Conservation (phyloP, 1,140 invertebrate genomes). For the Papilio machaon region DNA sequence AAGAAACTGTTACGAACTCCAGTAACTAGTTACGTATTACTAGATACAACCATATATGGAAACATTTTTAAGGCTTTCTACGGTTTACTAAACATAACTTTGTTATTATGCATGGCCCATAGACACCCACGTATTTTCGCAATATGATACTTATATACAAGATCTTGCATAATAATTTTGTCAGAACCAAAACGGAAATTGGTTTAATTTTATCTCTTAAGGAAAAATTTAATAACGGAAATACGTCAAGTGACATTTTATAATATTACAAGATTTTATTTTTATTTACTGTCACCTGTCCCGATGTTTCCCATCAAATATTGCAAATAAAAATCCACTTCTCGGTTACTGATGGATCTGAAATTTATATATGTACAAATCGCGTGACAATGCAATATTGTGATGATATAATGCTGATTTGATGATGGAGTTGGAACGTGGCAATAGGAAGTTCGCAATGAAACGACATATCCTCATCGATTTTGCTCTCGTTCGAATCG, state of each 20-base stretch:
- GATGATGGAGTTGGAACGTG: too few species aligned
- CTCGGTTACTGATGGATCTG: too few species aligned
- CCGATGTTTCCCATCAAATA: too few species aligned
- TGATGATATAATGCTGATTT: too few species aligned
- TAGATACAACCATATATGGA: background rate
- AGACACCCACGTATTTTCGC: conserved; percentile 4
- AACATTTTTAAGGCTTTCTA: background rate
- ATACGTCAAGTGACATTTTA: background rate
- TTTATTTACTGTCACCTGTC: too few species aligned
- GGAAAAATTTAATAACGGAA: background rate
- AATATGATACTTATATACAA: background rate
- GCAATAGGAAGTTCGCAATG: too few species aligned
- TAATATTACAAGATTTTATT: background rate
- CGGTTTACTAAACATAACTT: background rate
- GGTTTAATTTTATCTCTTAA: background rate
- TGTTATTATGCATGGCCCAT: background rate
- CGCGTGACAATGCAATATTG: too few species aligned
- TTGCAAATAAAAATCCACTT: too few species aligned
- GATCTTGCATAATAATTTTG: background rate
- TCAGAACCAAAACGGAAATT: background rate
- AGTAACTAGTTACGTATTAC: background rate
- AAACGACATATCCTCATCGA: too few species aligned
- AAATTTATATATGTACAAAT: too few species aligned
- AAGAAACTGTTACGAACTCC: background rate
- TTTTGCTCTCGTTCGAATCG: too few species aligned